Conservation (phyloP, 53 echinoderm and acorn worm genomes). For the Zoroaster sp. region DNA sequence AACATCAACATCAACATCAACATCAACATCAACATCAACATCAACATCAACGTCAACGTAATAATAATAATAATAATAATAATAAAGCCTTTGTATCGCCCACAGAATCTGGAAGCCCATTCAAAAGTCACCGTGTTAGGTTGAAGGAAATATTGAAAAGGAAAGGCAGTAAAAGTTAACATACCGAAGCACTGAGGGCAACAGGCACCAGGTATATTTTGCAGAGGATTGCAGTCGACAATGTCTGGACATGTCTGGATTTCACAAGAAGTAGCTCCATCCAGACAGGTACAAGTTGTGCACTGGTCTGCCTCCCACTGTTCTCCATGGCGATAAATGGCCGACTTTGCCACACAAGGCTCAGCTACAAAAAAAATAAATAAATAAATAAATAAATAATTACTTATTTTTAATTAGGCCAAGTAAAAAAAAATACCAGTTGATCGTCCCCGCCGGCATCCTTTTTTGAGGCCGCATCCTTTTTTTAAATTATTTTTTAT, state of each 20-base stretch:
- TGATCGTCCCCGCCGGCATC: too few relatives aligned
- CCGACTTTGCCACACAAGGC: constrained; percentile 16
- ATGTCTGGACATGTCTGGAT: constrained; percentile 64
- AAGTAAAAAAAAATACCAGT: too few relatives aligned
- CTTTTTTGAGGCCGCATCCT: too few relatives aligned
- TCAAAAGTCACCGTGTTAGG: too few relatives aligned
- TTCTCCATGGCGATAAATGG: background rate
- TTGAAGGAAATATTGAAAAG: too few relatives aligned
- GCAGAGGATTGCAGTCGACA: constrained; percentile 44
- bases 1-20: too few relatives aligned
- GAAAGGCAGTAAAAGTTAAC: background rate
- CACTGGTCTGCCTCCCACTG: constrained; percentile 1
- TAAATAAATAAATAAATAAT: too few relatives aligned
- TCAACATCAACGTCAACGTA: too few relatives aligned
- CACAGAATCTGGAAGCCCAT: background rate
- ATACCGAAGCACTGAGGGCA: constrained; percentile 79
- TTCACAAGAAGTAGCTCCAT: background rate
- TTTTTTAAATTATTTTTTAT: too few relatives aligned
- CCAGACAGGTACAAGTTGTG: background rate
- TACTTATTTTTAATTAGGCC: too few relatives aligned
- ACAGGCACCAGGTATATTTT: constrained; percentile 56
- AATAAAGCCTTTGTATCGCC: background rate
- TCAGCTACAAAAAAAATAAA: background rate
- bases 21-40: too few relatives aligned
- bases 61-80: too few relatives aligned